Percentiles rank a stretch among this genome's conserved stretches.
These are phyloP conservation scores for Coracias cyanogaster DNA, from an alignment of 2,797 vertebrate genomes.

Conservation along the genomic window DNA sequence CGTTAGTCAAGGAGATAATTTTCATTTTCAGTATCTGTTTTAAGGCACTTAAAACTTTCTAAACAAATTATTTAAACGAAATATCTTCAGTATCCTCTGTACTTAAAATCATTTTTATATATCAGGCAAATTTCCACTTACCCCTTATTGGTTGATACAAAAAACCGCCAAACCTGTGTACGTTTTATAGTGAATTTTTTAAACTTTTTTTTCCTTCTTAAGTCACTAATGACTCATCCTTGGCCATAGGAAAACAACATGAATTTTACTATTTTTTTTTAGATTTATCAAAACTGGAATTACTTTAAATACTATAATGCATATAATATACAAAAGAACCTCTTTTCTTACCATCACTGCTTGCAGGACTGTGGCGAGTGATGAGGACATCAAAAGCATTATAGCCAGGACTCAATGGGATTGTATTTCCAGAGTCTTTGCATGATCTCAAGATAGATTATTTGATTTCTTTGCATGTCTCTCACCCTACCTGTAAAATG, in stretches of 20 bases:
- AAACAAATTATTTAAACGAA: constrained; percentile 21
- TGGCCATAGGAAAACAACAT: not conserved
- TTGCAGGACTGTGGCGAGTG: not conserved
- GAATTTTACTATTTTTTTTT: not conserved
- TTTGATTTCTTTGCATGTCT: not conserved
- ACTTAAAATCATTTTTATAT: not conserved
- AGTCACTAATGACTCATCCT: not conserved
- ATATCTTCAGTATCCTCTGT: not conserved
- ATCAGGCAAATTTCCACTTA: not conserved
- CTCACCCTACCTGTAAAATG: not conserved
- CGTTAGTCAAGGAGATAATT: not conserved
- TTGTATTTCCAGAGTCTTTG: not conserved
- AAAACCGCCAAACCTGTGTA: not conserved
- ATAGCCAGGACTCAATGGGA: not conserved
- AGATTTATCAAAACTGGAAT: not conserved
- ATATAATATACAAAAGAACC: not conserved
- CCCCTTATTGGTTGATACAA: not conserved
- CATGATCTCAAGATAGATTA: not conserved
- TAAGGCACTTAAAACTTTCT: not conserved
- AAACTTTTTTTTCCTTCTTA: not conserved
- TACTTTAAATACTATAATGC: not conserved
- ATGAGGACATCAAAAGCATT: not conserved
- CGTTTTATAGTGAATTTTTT: not conserved
- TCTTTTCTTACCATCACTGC: not conserved
- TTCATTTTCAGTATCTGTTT: constrained; percentile 48